Evolutionary conservation across 2,888 invertebrate genomes (phyloP), one percentile per base, ranked within the genome.

Genomic region (Lithophane leautieri): DNA sequence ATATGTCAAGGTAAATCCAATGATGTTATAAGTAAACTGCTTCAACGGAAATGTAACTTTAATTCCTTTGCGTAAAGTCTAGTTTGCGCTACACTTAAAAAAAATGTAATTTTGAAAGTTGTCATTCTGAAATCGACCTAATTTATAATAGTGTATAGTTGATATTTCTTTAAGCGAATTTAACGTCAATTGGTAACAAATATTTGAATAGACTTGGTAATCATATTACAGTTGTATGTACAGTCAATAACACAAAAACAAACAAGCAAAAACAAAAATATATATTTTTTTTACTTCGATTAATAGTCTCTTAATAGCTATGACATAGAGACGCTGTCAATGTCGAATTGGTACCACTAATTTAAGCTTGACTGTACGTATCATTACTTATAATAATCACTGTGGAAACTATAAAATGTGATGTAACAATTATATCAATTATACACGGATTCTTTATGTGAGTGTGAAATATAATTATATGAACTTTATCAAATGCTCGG

Each of bases 401-500:
- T 54, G 52, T 4, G 3, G 9, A 42, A 34, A 62, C 54, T 42
- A 44, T 52, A 2, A 22, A 76, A 19, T 54, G 12, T 56, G 70
- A 19, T 11, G n/a, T 44, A 56, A 72, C 22, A 71, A 71, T 28
- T 42, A 76, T 76, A 79, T 71, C 47, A 62, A 77, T 72, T 79
- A 28, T 63, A 72, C 22, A 56, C 56, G 12, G 12, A 56, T 0
- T 61, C 68, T 25, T 62, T 54, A 61, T 50, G 16, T 42, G 3
- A 47, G n/a, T 47, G 19, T 54, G 12, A 56, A 47, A 54, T 50
- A 54, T 54, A n/a, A n/a, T 28, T 50, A 70, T 25, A 60, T 44
- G 14, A 52, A 54, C n/a, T 54, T 61, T 8, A n/a, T 60, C 28
- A 22, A 12, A n/a, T 3, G 14, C 14, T 78, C 14, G 7, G 28